Conservation (phyloP, 64 coral and sea anemone species). For the Astreopora myriophthalma region DNA sequence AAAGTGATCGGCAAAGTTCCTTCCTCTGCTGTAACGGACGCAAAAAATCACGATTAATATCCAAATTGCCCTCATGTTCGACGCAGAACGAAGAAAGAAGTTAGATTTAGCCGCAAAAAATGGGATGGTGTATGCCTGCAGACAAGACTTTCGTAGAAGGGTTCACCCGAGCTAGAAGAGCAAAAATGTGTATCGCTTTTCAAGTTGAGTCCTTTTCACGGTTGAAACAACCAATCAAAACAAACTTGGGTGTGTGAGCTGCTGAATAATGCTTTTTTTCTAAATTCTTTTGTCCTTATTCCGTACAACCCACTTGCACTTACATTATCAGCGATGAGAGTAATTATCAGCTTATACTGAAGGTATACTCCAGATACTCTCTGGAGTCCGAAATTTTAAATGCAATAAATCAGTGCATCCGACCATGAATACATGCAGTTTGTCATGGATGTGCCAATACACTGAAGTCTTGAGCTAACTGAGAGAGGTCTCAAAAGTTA, state of each 20-base stretch:
- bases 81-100: background rate
- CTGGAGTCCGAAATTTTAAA: no score
- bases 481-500: no score
- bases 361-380: no score
- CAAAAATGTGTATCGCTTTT: background rate
- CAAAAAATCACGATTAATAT: background rate
- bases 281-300: background rate
- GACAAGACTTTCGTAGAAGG: background rate
- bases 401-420: no score
- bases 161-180: background rate
- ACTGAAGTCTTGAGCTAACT: no score
- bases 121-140: no score
- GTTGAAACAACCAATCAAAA: background rate
- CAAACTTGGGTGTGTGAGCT: background rate
- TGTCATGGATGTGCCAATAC: no score
- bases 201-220: background rate
- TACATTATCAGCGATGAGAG: background rate
- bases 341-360: background rate
- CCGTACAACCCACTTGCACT: background rate
- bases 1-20: background rate
- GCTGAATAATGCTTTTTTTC: background rate
- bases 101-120: no score
- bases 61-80: background rate
- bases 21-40: background rate
- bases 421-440: background rate